Evolutionary conservation across 2,113 vertebrate genomes (phyloP).

Genomic region (Tor tambroides): DNA sequence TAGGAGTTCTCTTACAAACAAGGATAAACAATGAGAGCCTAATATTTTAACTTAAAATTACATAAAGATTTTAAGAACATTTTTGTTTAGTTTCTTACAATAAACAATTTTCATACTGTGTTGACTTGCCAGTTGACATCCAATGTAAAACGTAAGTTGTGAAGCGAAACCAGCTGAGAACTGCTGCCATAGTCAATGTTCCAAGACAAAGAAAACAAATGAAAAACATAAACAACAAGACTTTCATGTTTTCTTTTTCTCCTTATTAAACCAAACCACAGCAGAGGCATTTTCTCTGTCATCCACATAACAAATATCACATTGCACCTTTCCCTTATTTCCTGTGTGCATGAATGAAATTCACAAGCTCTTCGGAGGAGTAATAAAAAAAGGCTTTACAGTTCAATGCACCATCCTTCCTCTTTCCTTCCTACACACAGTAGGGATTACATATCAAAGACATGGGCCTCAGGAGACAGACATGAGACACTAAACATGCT

Average conservation of each 20-base stretch:
- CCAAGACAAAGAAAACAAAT: background rate
- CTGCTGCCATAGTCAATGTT: background rate
- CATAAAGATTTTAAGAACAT: background rate
- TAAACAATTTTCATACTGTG: background rate
- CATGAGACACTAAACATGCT: conserved; percentile 29
- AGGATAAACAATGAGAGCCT: background rate
- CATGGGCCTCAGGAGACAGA: conserved; percentile 33
- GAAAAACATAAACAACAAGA: background rate
- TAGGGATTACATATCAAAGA: conserved; percentile 56
- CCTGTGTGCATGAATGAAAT: conserved; percentile 26
- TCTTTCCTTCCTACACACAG: conserved; percentile 23
- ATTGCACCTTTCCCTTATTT: conserved; percentile 42
- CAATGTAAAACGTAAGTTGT: background rate
- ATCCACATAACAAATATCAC: conserved; percentile 21
- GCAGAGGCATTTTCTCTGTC: background rate
- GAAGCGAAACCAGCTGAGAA: background rate
- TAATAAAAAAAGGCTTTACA: conserved; percentile 47
- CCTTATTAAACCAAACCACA: conserved; percentile 15
- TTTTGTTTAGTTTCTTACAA: background rate
- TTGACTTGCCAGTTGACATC: background rate
- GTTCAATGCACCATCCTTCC: conserved; percentile 9
- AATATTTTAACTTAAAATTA: background rate
- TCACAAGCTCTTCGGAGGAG: conserved; percentile 9
- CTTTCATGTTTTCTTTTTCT: background rate
- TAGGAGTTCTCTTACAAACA: background rate